phyloP scores from a whole-genome alignment of 2,113 vertebrate genomes.

The Steatornis caripensis region DNA sequence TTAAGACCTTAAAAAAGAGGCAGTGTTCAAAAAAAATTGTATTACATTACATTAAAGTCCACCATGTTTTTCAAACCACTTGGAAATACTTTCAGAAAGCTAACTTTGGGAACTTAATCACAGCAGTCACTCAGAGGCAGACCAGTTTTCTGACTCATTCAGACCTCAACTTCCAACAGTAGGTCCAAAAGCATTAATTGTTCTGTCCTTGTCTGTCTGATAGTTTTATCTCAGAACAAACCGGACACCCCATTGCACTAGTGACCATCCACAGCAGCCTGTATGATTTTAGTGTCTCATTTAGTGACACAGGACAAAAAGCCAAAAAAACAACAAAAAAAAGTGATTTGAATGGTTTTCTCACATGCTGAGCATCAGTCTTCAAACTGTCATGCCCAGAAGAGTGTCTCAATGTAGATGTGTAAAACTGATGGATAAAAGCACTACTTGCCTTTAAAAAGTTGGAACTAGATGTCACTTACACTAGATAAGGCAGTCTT shows the following conservation, averaged over 20 bases:
- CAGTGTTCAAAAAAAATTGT: neutral
- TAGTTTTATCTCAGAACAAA: neutral
- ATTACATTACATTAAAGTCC: neutral
- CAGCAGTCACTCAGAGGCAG: neutral
- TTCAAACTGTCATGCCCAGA: neutral
- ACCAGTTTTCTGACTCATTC: neutral
- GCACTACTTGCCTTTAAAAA: neutral
- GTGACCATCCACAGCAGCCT: neutral
- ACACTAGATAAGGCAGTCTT: neutral
- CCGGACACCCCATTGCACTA: neutral
- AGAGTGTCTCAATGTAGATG: neutral
- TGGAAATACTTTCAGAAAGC: neutral
- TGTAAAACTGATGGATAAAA: neutral
- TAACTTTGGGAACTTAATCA: neutral
- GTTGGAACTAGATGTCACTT: neutral
- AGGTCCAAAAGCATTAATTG: neutral
- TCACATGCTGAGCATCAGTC: neutral
- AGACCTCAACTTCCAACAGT: neutral
- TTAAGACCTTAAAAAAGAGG: neutral
- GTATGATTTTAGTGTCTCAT: neutral
- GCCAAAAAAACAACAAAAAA: too few species aligned
- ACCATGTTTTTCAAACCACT: neutral
- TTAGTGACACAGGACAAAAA: neutral
- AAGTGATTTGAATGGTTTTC: neutral
- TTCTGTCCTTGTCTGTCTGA: neutral